Conservation (phyloP, 2,888 invertebrate species). For the Drosophila diplacantha region DNA sequence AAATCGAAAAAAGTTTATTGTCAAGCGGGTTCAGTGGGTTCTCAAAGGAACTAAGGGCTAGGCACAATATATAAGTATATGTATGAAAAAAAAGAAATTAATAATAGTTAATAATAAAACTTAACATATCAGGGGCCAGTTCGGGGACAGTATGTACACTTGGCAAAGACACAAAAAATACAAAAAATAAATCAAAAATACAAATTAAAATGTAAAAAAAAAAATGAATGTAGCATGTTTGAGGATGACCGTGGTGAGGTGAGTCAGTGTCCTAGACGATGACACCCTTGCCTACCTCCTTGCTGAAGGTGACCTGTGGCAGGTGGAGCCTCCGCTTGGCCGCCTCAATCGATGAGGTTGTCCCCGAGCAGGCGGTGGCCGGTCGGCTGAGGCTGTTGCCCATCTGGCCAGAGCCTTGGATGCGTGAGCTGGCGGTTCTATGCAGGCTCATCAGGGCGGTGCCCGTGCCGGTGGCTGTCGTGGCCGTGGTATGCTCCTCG, state of each 20-base stretch:
- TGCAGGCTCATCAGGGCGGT: conserved; percentile 18
- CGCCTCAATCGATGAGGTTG: conserved; percentile 81
- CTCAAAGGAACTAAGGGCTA: conserved; percentile 19
- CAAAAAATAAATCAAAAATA: conserved; percentile 6
- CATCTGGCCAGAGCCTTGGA: conserved; percentile 5
- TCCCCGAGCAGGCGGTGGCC: conserved; percentile 84
- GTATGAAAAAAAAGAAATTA: conserved; percentile 26
- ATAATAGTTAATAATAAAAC: conserved; percentile 36
- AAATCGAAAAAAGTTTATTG: conserved; percentile 69
- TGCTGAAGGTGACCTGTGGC: conserved; percentile 91
- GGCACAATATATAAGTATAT: conserved; percentile 6
- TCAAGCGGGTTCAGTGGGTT: conserved; percentile 50
- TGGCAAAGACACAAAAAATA: conserved; percentile 24
- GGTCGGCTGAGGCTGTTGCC: conserved; percentile 77
- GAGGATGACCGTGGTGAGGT: background rate
- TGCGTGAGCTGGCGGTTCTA: conserved; percentile 8
- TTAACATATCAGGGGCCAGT: conserved; percentile 47
- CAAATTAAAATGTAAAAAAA: background rate
- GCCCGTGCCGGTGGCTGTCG: conserved; percentile 6
- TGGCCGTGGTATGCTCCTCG: conserved; percentile 19
- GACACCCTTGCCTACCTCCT: conserved; percentile 94
- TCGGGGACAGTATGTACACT: conserved; percentile 47
- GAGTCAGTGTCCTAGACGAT: conserved; percentile 81
- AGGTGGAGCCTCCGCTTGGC: conserved; percentile 83
- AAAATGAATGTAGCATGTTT: background rate